Base-by-base conservation (phyloP, 2,888 invertebrate genomes). In the Drosophila barbarae region DNA sequence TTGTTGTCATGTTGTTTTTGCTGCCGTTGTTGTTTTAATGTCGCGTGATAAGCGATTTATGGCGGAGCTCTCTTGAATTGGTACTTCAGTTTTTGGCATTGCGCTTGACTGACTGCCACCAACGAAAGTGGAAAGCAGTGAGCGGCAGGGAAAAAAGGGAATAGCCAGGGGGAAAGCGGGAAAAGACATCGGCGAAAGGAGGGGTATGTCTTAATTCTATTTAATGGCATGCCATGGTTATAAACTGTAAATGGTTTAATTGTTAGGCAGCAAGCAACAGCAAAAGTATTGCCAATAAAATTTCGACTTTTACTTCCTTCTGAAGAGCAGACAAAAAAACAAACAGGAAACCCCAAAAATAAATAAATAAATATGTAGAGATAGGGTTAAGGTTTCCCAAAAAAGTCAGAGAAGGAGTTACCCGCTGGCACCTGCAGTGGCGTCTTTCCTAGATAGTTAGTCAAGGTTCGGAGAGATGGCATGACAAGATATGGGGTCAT, bases 11-110 rank as follows among this genome's bases (percentile, higher is more conserved):
- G 64, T 57, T 70, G 61, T 53, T 73, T 38, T 39, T 74, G 66
- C 51, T 58, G 54, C 30, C 75, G 50, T 63, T 77, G 80, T 82
- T 82, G 83, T 74, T 81, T 81, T 82, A 81, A 82, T 81, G 81
- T 81, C 84, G 81, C 81, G 84, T 81, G 81, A 81, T 81, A 81
- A 81, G 83, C 81, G 81, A 81, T 81, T 81, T 81, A 81, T 84
- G 81, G 81, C 78, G 60, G 64, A 80, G 77, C 84, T 71, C 82
- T 78, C 76, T 82, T 79, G 79, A 76, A 72, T 84, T 69, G 79
- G 67, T 79, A 73, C 84, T 82, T 71, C 68, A 77, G 69, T 83
- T 68, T 68, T 82, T 70, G 77, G 70, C 72, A 80, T 72, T 64
- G 58, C 77, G 78, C 80, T 80, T 83, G 80, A 78, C 83, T 78